Percentiles rank a stretch among this genome's conserved stretches.
These are phyloP conservation scores for Caenorhabditis japonica DNA, from an alignment of 2,888 invertebrate genomes.

Conservation along the genomic window DNA sequence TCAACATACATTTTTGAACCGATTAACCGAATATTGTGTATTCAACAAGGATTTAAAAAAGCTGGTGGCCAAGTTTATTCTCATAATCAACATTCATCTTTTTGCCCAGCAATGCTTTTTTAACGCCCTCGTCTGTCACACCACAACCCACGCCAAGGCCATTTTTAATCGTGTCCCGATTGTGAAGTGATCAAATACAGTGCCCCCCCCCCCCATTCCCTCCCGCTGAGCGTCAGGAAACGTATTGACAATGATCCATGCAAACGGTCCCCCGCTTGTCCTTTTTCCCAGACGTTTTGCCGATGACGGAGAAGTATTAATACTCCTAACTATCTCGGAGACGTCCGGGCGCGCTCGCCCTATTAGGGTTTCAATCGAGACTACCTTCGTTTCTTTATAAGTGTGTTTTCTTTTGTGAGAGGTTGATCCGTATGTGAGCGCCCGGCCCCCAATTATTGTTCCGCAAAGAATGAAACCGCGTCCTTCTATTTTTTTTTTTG, in stretches of 20 bases:
- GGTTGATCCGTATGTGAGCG: conserved; percentile 17
- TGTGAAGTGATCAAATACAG: conserved; percentile 25
- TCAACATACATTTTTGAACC: conserved; percentile 1
- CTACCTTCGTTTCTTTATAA: neutral
- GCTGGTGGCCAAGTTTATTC: conserved; percentile 17
- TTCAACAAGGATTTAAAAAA: neutral
- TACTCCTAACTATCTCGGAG: conserved; percentile 16
- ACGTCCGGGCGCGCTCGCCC: neutral
- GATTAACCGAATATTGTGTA: neutral
- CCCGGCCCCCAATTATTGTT: conserved; percentile 26
- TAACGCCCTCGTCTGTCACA: conserved; percentile 5
- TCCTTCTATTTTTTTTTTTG: conserved; percentile 18
- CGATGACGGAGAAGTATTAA: conserved; percentile 2
- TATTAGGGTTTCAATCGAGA: conserved; percentile 7
- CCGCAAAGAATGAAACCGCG: conserved; percentile 18
- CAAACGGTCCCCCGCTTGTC: neutral
- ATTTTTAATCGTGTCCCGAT: conserved; percentile 32
- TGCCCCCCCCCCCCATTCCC: too few relatives aligned
- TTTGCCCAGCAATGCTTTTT: conserved; percentile 7
- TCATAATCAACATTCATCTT: conserved; percentile 7
- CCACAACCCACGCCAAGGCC: conserved; percentile 14
- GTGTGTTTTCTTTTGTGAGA: conserved; percentile 5
- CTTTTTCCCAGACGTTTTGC: neutral
- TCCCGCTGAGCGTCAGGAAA: conserved; percentile 1
- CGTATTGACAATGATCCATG: conserved; percentile 1